Conservation (phyloP, 2,797 vertebrate genomes). For the Gallinago solitaria region DNA sequence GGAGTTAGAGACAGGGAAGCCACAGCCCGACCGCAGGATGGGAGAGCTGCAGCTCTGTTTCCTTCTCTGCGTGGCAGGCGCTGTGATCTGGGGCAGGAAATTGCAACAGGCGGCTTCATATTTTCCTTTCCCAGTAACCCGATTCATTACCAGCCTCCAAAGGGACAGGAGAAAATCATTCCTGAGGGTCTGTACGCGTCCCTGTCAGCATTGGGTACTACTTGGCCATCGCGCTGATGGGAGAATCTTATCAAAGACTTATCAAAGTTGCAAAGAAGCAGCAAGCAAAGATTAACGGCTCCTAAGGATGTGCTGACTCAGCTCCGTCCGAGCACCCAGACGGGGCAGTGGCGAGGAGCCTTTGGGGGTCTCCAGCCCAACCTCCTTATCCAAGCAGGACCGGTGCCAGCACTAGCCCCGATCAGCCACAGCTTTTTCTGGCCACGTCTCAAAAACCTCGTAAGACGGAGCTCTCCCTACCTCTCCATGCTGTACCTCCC, state of each 20-base stretch:
- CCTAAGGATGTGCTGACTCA: neutral
- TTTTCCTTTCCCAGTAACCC: neutral
- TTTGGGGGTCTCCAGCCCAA: neutral
- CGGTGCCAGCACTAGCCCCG: rapidly evolving
- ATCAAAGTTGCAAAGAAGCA: neutral
- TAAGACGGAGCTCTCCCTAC: neutral
- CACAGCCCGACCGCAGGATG: rapidly evolving
- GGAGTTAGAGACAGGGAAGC: rapidly evolving
- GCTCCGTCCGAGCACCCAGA: neutral
- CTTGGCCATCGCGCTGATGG: neutral
- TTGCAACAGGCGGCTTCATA: conserved; percentile 11
- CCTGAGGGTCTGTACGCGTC: neutral
- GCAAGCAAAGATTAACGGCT: neutral
- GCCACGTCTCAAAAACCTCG: rapidly evolving
- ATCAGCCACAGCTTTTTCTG: neutral
- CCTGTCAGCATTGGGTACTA: neutral
- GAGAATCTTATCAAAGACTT: rapidly evolving
- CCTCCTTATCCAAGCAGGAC: neutral
- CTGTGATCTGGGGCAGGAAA: conserved; percentile 24
- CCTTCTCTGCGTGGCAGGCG: neutral
- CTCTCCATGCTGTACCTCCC: neutral
- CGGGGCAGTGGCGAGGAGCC: rapidly evolving
- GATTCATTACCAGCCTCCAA: neutral
- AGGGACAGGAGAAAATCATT: neutral
- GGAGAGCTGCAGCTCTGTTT: neutral